Evolutionary conservation across 2,888 invertebrate species (phyloP), one percentile per base, ranked within the genome.

Genomic region (Anthrax anthrax): DNA sequence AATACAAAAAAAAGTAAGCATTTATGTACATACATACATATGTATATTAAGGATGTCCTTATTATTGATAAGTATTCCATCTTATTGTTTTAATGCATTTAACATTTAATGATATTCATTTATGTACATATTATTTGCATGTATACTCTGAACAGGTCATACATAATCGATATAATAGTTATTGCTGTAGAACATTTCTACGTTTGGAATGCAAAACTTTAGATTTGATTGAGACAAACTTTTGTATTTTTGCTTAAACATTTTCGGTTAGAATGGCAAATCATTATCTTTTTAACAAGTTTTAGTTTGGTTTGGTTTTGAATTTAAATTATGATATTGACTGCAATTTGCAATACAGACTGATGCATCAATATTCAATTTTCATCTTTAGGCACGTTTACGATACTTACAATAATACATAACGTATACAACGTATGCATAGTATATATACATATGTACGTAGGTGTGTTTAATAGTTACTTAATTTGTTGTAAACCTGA

Each of bases 241-340:
- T 23, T 23, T 27, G 2, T 9, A 8, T 27, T 27, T 27, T 27
- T 27, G 23, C n/a, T n/a, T n/a, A n/a, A n/a, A n/a, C 19, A 19
- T 3, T 39, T 39, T 19, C 13, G 39, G 16, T 38, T n/a, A 16
- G 17, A 18, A 38, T 18, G 39, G 29, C 3, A 32, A 32, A 32
- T 32, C 29, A 12, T 32, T 12, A 32, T 32, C 13, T 32, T 32
- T 29, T 29, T 29, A 23, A 18, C 19, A 8, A 39, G 23, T n/a
- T 37, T 32, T 19, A 16, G 19, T 8, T 4, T 13, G n/a, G 44
- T 16, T n/a, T 32, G 16, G 44, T 16, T 34, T 3, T 45, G 44
- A 32, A 45, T 45, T 45, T 45, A 45, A 45, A 45, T 45, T 36
- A 18, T 19, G 34, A 4, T 12, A 32, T 32, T 32, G 23, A 23